A percentile compares a stretch with the other conserved stretches of the same genome.
Conservation (phyloP, 1,140 invertebrate species). For the Caenorhabditis latens region DNA sequence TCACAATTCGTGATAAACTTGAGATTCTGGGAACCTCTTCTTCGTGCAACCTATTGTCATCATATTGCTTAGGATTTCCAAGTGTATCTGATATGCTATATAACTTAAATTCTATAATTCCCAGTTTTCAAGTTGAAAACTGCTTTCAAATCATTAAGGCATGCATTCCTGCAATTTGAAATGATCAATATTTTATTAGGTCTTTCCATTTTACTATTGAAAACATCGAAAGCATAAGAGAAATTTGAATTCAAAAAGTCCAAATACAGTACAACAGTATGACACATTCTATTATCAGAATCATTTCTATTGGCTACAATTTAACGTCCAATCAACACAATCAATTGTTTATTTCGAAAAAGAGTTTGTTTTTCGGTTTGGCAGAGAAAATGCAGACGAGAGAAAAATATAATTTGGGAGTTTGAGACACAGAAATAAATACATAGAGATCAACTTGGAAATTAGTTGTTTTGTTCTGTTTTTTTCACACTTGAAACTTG, state of each 20-base stretch:
- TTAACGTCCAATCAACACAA: conserved; percentile 28
- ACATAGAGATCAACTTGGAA: conserved; percentile 40
- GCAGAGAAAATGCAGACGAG: background rate
- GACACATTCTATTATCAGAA: background rate
- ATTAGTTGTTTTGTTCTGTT: conserved; percentile 15
- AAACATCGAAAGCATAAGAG: background rate
- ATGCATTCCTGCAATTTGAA: no score
- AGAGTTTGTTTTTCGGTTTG: background rate
- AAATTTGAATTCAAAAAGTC: background rate
- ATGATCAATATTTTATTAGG: conserved; percentile 21
- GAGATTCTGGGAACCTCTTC: no score
- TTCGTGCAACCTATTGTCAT: no score
- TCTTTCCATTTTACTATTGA: background rate
- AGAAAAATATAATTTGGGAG: background rate
- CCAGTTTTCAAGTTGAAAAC: no score
- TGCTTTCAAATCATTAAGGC: no score
- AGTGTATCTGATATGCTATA: no score
- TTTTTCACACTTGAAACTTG: background rate
- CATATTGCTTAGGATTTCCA: no score
- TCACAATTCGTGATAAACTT: no score
- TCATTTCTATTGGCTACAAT: conserved; percentile 27
- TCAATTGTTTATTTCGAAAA: conserved; percentile 45
- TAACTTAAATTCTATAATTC: no score
- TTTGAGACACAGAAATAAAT: conserved; percentile 38
- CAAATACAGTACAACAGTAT: background rate